A percentile compares a stretch with the other conserved stretches of the same genome.
These are phyloP conservation scores for Colistium nudipinnis DNA, from an alignment of 2,113 vertebrate species.

Conservation along the genomic window DNA sequence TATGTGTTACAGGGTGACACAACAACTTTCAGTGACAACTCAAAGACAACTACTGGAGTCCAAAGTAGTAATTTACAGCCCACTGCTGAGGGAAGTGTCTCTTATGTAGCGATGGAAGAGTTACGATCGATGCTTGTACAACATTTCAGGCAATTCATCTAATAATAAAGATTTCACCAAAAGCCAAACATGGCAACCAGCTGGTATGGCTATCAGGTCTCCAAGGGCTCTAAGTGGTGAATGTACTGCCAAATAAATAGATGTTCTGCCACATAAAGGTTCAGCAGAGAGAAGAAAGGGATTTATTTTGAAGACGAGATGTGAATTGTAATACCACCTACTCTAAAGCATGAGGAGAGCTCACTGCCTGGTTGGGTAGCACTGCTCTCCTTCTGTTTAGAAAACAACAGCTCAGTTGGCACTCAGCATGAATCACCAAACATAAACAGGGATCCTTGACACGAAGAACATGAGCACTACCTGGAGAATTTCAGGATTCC, in stretches of 20 bases:
- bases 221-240: too few relatives aligned
- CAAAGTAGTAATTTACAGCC: background rate
- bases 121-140: background rate
- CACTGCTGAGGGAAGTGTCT: background rate
- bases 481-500: background rate
- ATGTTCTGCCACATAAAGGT: too few relatives aligned
- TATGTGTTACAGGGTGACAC: background rate
- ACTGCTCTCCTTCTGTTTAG: slow-evolving; percentile 1
- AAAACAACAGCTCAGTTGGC: background rate
- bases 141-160: too few relatives aligned
- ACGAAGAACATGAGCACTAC: background rate
- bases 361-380: background rate
- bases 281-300: background rate
- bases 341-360: background rate
- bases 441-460: background rate
- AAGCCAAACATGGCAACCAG: too few relatives aligned
- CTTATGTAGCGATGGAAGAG: background rate
- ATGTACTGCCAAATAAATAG: too few relatives aligned
- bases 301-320: background rate
- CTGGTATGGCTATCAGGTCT: too few relatives aligned
- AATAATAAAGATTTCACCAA: too few relatives aligned
- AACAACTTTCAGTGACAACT: background rate
- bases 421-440: slow-evolving; percentile 1
- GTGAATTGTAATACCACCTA: background rate
- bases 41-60: background rate